These are phyloP conservation scores for Harpalus rubripes DNA, from an alignment of 2,888 invertebrate species.

Conservation along the genomic window DNA sequence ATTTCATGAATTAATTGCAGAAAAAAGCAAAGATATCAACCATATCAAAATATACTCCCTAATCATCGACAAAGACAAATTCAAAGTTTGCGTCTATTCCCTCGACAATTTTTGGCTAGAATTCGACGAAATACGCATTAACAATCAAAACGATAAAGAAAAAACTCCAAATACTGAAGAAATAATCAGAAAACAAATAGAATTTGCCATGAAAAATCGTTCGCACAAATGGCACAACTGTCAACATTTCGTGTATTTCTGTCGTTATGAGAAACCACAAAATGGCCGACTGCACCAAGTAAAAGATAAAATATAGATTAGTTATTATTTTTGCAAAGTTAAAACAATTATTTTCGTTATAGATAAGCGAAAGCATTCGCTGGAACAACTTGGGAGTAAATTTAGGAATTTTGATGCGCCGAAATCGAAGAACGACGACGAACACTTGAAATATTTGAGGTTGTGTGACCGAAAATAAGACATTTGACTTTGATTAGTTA, in stretches of 20 bases:
- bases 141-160: slow-evolving; percentile 86
- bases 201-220: slow-evolving; percentile 81
- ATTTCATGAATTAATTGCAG: slow-evolving; percentile 74
- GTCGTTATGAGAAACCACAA: slow-evolving; percentile 81
- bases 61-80: slow-evolving; percentile 78
- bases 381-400: slow-evolving; percentile 86
- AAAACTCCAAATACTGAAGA: slow-evolving; percentile 84
- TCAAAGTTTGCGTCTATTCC: slow-evolving; percentile 82
- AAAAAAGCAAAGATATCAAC: slow-evolving; percentile 87
- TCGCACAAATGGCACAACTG: slow-evolving; percentile 84
- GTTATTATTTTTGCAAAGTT: not conserved
- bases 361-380: slow-evolving; percentile 86
- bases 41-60: slow-evolving; percentile 85
- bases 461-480: too few species aligned
- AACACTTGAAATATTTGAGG: slow-evolving; percentile 24
- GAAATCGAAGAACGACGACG: slow-evolving; percentile 72
- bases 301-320: slow-evolving; percentile 8
- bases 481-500: too few species aligned
- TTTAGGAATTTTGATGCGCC: slow-evolving; percentile 83
- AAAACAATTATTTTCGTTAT: slow-evolving; percentile 73
- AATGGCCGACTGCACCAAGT: slow-evolving; percentile 67
- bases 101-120: slow-evolving; percentile 85
- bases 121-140: slow-evolving; percentile 84
- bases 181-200: slow-evolving; percentile 84
- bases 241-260: slow-evolving; percentile 85